Base-by-base conservation (phyloP, 2,797 vertebrate genomes). In the Gymnothorax reevesii region DNA sequence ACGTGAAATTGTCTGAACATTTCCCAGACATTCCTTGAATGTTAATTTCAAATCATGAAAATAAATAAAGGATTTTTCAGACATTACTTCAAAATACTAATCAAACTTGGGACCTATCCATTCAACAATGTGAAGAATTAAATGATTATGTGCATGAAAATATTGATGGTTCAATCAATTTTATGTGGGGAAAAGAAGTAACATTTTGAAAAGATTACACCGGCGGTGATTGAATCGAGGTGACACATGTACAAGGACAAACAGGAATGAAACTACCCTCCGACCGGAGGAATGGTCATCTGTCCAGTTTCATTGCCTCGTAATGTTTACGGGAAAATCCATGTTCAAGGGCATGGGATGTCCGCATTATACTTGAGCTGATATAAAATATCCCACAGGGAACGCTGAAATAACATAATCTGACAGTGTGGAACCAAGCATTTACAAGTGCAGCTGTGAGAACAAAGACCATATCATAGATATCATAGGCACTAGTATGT, bases 261-360 rank as follows among this genome's bases (percentile, higher is more conserved):
- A 25, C 22, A n/a, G 64, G 8, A 66, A 66, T 66, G 64, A 66
- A 66, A 66, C 64, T 9, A n/a, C 22, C 25, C 64, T 10, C 64
- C 7, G 22, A 20, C 64, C 17, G 7, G 64, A 66, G 64, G 64
- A 66, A 66, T 66, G 20, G 22, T 66, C 64, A 66, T 66, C 64
- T 8, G 22, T 6, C 8, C 64, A 22, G 5, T n/a, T n/a, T 66
- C 64, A 66, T n/a, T n/a, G 20, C 64, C 64, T 66, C 6, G 64
- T 66, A 66, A 66, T 66, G 64, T n/a, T 66, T 66, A 66, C 25
- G 17, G 64, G 64, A 66, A 66, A 66, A 66, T 66, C 64, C 64
- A 66, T 66, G 22, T 66, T 66, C 9, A 66, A n/a, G 64, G 22
- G 22, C 64, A 25, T 66, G 12, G 64, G 64, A 66, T 66, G 25